Evolutionary conservation across 2,888 invertebrate species (phyloP), one percentile per base, ranked within the genome.

Genomic region (Baccha elongata): DNA sequence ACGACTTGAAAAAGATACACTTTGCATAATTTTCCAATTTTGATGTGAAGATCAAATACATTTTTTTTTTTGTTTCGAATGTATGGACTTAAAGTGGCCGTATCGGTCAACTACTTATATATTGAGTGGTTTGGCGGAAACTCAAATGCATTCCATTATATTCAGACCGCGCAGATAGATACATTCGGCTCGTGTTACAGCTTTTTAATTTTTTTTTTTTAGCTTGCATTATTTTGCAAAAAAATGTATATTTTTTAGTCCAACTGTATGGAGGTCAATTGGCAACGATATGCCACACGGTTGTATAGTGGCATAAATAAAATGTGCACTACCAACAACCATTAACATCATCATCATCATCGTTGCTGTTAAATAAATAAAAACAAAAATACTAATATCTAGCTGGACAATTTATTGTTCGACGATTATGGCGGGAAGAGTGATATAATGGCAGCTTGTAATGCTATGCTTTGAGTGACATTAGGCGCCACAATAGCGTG

Each of bases 231-330:
- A 40, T 29, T 7, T 32, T 29, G 0, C 5, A 26, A 37, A 37
- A 8, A 37, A 8, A 17, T 44, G 8, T 55, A 64, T 53, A 13
- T 53, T 76, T 67, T 46, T 40, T 58, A 75, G 75, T 81, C 69
- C 58, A 81, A 71, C 58, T 71, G n/a, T n/a, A 71, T 81, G 75
- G 80, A 81, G 80, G 80, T 75, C 80, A 81, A 81, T 81, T 75
- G 75, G 69, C 71, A 52, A 75, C 80, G 65, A 81, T 75, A 75
- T 50, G 62, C 74, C 69, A 75, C 69, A 75, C 29, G 50, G n/a
- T 50, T 42, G 19, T 26, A 35, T 13, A 42, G 37, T 32, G 7
- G 13, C 17, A 48, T 19, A 42, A 78, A 58, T 32, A 37, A 50
- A 68, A 37, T 78, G 42, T 67, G 35, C 37, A 65, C 44, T 65